These are phyloP conservation scores for Lutjanus argentimaculatus DNA, from an alignment of 2,797 vertebrate genomes.

Conservation along the genomic window DNA sequence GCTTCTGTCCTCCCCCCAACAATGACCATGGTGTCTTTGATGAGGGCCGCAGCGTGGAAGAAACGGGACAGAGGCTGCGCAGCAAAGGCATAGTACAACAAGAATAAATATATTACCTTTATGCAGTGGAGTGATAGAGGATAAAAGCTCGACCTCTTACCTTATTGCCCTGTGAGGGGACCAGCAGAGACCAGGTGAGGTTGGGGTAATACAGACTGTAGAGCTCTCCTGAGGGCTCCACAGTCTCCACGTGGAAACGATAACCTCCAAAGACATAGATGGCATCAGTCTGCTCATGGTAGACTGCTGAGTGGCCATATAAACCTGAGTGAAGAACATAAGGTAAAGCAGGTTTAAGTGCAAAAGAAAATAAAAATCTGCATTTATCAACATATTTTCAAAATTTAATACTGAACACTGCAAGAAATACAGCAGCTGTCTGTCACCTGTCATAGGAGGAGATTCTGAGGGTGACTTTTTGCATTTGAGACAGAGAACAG, in stretches of 20 bases:
- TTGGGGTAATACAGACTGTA: slow-evolving; percentile 94
- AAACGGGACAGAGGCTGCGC: slow-evolving; percentile 90
- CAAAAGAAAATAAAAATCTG: background rate
- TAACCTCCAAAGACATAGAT: slow-evolving; percentile 95
- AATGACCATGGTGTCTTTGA: slow-evolving; percentile 95
- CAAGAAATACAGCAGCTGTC: too few relatives aligned
- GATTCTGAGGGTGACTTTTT: too few relatives aligned
- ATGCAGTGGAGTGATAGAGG: background rate
- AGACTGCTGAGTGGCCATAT: slow-evolving; percentile 94
- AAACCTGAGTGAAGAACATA: slow-evolving; percentile 82
- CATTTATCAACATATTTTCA: background rate
- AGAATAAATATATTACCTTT: slow-evolving; percentile 6
- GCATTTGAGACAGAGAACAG: too few relatives aligned
- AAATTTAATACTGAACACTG: background rate
- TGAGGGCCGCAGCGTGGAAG: slow-evolving; percentile 91
- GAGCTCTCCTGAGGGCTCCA: slow-evolving; percentile 92
- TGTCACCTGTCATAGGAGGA: too few relatives aligned
- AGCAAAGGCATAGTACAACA: slow-evolving; percentile 34
- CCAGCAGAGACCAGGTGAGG: slow-evolving; percentile 94
- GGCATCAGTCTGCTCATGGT: slow-evolving; percentile 93
- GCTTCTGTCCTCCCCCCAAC: slow-evolving; percentile 91
- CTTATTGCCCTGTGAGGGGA: slow-evolving; percentile 93
- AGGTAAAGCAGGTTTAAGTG: background rate
- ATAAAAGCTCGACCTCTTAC: slow-evolving; percentile 72
- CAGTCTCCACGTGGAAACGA: slow-evolving; percentile 93